Evolutionary conservation across 2,797 vertebrate species (phyloP).

Genomic region (Pantherophis vulpinus): DNA sequence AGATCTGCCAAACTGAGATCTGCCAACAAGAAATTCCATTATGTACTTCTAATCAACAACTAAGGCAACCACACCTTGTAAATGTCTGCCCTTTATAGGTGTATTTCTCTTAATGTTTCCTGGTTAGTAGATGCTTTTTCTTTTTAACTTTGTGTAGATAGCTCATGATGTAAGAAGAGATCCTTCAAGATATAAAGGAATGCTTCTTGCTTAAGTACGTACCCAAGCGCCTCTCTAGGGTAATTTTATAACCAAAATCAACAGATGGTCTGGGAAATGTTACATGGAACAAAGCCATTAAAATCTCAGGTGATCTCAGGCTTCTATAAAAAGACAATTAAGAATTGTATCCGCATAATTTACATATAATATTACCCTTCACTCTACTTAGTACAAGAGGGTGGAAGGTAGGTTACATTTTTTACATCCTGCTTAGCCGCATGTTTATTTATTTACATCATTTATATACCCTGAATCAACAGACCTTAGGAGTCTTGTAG

Average conservation of each 20-base stretch:
- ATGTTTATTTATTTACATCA: neutral
- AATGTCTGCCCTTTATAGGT: neutral
- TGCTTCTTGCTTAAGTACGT: neutral
- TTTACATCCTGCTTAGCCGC: neutral
- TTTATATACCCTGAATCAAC: neutral
- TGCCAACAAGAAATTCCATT: neutral
- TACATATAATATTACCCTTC: neutral
- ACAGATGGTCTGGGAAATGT: neutral
- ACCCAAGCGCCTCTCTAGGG: neutral
- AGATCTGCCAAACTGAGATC: neutral
- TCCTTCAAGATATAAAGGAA: slow-evolving; percentile 7
- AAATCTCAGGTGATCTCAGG: neutral
- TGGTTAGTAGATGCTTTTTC: neutral
- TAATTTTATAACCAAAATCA: neutral
- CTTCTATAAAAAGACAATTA: neutral
- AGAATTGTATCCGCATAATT: neutral
- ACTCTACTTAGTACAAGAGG: neutral
- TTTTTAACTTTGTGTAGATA: neutral
- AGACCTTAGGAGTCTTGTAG: too few species aligned
- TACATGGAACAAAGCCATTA: neutral
- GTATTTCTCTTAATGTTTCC: slow-evolving; percentile 1
- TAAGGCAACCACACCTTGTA: neutral
- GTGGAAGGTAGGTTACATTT: neutral
- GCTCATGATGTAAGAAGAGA: neutral
- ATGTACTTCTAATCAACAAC: neutral